Conservation (phyloP, 2,888 invertebrate species). For the Luperina nickerlii region DNA sequence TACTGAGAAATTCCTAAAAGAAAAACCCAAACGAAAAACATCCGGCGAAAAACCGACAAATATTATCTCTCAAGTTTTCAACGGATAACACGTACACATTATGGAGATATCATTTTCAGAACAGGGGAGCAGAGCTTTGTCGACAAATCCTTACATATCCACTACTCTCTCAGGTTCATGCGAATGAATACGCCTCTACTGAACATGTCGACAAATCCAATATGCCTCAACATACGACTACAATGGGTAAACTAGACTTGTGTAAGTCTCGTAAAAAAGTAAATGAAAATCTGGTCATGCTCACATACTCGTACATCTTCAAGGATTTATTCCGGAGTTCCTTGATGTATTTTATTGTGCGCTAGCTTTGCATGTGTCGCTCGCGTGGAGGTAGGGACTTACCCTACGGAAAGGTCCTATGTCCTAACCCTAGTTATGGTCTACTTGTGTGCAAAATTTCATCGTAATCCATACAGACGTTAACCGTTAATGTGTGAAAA, state of each 20-base stretch:
- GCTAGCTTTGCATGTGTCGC: not conserved
- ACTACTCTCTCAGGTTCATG: constrained; percentile 29
- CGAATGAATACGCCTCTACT: constrained; percentile 40
- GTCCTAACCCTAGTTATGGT: too few species aligned
- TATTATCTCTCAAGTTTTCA: constrained; percentile 43
- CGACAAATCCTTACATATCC: constrained; percentile 55
- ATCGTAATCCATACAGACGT: not conserved
- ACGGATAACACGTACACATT: constrained; percentile 37
- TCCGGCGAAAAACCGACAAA: not conserved
- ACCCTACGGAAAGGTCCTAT: not conserved
- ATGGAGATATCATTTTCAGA: constrained; percentile 46
- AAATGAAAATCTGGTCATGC: constrained; percentile 19
- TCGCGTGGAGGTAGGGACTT: not conserved
- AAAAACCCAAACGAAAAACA: not conserved
- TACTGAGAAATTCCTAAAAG: not conserved
- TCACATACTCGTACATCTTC: constrained; percentile 23
- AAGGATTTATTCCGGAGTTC: not conserved
- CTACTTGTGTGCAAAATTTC: not conserved
- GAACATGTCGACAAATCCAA: constrained; percentile 50
- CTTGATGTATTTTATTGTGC: not conserved
- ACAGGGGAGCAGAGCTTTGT: constrained; percentile 34
- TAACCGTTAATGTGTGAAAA: not conserved
- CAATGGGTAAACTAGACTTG: constrained; percentile 32
- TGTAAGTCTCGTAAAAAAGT: constrained; percentile 33
- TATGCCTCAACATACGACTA: constrained; percentile 27